Evolutionary conservation across 2,113 vertebrate genomes (phyloP).

Genomic region (Pseudopodoces humilis): DNA sequence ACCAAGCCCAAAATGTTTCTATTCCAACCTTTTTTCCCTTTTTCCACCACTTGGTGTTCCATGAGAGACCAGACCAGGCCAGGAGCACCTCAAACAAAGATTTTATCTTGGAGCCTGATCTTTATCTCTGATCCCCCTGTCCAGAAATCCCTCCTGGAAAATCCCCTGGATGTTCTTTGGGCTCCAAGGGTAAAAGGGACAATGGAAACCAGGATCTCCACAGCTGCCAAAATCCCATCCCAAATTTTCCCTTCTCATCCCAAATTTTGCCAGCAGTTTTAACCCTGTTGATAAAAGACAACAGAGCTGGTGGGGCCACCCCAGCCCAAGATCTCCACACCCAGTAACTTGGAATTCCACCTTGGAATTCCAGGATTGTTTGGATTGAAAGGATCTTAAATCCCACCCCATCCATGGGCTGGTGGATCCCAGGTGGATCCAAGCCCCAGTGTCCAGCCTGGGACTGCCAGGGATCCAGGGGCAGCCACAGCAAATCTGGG

Average conservation of each 20-base stretch:
- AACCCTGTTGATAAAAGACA: background rate
- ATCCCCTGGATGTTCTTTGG: background rate
- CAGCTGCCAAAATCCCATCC: background rate
- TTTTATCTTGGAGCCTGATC: background rate
- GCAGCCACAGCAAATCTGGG: background rate
- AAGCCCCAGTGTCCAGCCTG: background rate
- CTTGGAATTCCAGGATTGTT: background rate
- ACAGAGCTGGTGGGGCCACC: no score
- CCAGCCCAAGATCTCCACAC: background rate
- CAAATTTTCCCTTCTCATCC: background rate
- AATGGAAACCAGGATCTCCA: background rate
- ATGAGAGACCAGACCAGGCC: background rate
- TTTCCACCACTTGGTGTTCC: background rate
- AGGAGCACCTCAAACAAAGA: background rate
- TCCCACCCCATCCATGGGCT: background rate
- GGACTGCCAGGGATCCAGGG: background rate
- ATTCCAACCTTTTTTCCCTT: background rate
- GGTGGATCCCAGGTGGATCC: background rate
- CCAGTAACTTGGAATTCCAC: background rate
- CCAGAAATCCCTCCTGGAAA: background rate
- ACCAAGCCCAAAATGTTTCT: background rate
- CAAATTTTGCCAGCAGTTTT: background rate
- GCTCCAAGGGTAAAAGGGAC: background rate
- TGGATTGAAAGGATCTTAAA: background rate
- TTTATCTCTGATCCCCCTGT: accelerated